phyloP scores from a whole-genome alignment of 2,888 invertebrate species.

The Chloromyia formosa region DNA sequence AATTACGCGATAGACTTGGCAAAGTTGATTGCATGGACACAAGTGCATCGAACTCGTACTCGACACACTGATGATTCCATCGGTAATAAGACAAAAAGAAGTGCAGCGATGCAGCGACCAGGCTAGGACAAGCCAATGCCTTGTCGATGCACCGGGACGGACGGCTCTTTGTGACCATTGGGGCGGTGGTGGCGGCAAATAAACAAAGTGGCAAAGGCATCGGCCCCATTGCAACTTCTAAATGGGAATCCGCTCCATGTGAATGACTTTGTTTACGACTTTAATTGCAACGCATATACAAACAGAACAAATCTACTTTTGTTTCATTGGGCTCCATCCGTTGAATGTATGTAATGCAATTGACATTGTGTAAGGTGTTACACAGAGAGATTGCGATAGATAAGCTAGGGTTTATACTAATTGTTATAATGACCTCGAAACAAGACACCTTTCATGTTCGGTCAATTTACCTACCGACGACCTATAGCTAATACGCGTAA shows the following conservation, averaged over 20 bases:
- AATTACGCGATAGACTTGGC: constrained; percentile 41
- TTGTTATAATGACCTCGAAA: no score
- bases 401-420: no score
- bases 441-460: no score
- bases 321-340: no score
- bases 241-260: background rate
- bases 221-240: constrained; percentile 16
- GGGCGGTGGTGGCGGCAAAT: background rate
- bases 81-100: background rate
- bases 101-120: background rate
- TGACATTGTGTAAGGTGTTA: background rate
- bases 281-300: no score
- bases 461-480: no score
- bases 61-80: background rate
- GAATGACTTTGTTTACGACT: no score
- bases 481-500: no score
- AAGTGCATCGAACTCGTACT: constrained; percentile 41
- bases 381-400: background rate
- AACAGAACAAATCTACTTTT: no score
- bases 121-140: background rate
- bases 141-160: constrained; percentile 1
- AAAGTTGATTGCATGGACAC: constrained; percentile 40
- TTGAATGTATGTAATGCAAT: no score
- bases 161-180: background rate
- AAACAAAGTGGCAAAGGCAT: constrained; percentile 33